A percentile compares a stretch with the other conserved stretches of the same genome.
Evolutionary conservation across 2,888 invertebrate species (phyloP).

Genomic region (Frankliniella intonsa): DNA sequence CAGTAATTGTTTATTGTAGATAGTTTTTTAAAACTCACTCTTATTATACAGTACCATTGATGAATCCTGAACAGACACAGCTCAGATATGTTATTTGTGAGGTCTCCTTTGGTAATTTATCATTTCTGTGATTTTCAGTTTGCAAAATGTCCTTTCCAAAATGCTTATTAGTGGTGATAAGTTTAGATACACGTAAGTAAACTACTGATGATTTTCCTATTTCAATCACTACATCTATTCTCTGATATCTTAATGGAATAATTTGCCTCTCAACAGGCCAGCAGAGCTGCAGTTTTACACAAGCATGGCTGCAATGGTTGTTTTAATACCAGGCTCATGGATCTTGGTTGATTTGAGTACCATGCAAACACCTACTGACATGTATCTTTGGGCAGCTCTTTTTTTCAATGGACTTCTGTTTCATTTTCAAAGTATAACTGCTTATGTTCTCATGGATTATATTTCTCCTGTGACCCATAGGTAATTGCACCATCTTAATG

Average conservation of each 20-base stretch:
- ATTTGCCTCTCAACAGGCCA: conserved; percentile 52
- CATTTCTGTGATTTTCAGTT: conserved; percentile 47
- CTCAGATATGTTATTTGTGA: too few relatives aligned
- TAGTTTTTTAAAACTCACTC: too few relatives aligned
- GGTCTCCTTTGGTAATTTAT: neutral
- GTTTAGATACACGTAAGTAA: conserved; percentile 66
- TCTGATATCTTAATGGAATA: neutral
- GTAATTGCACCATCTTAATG: conserved; percentile 45
- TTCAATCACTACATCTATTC: conserved; percentile 5
- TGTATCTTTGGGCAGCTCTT: conserved; percentile 53
- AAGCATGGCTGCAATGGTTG: conserved; percentile 64
- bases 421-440: conserved; percentile 75
- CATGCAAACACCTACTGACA: conserved; percentile 49
- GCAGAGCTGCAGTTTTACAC: conserved; percentile 76
- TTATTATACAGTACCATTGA: too few relatives aligned
- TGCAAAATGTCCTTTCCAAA: conserved; percentile 75
- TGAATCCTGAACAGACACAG: too few relatives aligned
- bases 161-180: conserved; percentile 69
- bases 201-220: conserved; percentile 29
- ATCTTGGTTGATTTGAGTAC: conserved; percentile 58
- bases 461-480: conserved; percentile 76
- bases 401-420: conserved; percentile 69
- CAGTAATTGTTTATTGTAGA: neutral
- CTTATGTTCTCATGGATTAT: conserved; percentile 73
- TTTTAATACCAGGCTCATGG: conserved; percentile 66